Conservation (phyloP, 1,140 invertebrate genomes). For the Anastrepha ludens region DNA sequence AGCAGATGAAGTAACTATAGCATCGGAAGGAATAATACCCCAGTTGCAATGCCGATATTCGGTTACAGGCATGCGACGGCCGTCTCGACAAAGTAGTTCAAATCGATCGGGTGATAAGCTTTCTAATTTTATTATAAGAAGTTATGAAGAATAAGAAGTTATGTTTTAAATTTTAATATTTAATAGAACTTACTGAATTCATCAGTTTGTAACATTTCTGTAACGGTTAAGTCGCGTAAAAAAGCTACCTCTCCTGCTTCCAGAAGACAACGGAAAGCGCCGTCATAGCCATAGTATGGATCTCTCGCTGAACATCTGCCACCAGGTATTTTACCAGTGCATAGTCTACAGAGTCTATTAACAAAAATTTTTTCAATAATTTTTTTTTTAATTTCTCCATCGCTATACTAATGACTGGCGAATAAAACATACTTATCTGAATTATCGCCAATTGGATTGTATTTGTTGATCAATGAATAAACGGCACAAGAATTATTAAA, state of each 20-base stretch:
- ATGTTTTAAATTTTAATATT: neutral
- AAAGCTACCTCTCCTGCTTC: conserved; percentile 95
- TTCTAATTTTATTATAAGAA: conserved; percentile 66
- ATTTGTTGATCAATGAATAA: conserved; percentile 92
- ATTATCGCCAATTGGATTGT: conserved; percentile 94
- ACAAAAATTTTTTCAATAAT: conserved; percentile 6
- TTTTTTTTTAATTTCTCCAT: neutral
- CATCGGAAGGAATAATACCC: conserved; percentile 90
- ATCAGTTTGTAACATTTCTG: conserved; percentile 80
- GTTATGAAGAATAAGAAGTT: too few species aligned
- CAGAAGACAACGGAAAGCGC: conserved; percentile 90
- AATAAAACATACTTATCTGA: conserved; percentile 77
- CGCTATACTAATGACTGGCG: neutral
- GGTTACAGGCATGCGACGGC: conserved; percentile 80
- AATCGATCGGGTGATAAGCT: conserved; percentile 81
- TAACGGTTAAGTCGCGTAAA: conserved; percentile 89
- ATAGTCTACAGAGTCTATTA: conserved; percentile 86
- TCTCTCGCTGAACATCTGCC: conserved; percentile 89
- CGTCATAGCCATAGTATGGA: conserved; percentile 92
- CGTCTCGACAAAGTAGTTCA: conserved; percentile 91
- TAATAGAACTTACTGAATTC: conserved; percentile 77
- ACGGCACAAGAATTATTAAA: conserved; percentile 95
- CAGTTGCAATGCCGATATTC: conserved; percentile 90
- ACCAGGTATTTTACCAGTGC: conserved; percentile 85
- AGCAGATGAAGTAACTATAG: conserved; percentile 90